These are phyloP conservation scores for Metacarcinus magister DNA, from an alignment of 2,888 invertebrate species.

Conservation along the genomic window DNA sequence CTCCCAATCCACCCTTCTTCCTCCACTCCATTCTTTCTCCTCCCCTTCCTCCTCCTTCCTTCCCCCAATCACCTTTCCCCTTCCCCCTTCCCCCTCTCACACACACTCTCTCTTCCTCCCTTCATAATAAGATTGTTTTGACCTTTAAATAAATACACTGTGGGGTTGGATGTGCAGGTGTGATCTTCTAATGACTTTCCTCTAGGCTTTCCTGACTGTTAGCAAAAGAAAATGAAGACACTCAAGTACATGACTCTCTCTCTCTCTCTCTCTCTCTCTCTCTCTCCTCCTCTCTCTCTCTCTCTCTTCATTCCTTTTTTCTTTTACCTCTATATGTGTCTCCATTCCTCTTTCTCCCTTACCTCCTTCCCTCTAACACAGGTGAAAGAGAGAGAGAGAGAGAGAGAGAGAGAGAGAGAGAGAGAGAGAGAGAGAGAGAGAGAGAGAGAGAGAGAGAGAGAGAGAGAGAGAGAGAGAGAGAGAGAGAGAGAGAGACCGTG, in stretches of 20 bases:
- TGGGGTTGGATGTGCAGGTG: background rate
- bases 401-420: background rate
- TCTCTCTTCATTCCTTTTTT: no score
- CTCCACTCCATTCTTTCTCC: background rate
- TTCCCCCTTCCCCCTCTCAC: background rate
- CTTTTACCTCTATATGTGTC: no score
- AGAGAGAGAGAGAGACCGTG: background rate
- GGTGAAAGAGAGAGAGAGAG: no score
- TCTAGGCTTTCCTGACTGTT: background rate
- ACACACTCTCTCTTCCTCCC: background rate
- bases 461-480: background rate
- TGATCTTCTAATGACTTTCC: background rate
- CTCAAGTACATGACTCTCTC: background rate
- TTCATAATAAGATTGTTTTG: conserved; percentile 27
- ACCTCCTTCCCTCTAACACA: no score
- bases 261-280: no score
- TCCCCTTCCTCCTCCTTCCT: background rate
- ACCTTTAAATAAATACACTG: conserved; percentile 19
- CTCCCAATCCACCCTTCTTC: background rate
- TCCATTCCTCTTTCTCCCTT: no score
- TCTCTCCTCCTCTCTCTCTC: no score
- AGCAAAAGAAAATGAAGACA: background rate
- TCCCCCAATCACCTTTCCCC: background rate
- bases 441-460: background rate
- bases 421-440: background rate